Base-by-base conservation (phyloP, 2,797 vertebrate genomes). In the Crocidura indochinensis region DNA sequence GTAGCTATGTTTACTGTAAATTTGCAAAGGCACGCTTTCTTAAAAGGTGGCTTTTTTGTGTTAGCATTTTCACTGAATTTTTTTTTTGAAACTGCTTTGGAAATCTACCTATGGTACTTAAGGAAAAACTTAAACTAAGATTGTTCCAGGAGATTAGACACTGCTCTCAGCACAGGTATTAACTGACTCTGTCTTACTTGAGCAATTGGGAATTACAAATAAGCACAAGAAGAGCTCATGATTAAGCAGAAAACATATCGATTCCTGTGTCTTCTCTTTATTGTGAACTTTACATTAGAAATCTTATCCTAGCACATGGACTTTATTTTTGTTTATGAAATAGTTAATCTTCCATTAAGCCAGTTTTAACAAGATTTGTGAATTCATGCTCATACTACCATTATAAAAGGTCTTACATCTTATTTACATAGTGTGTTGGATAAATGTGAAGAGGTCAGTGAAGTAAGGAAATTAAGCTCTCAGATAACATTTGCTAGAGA, bases 1-100 rank as follows among this genome's bases (percentile, higher is more conserved):
- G 47, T 95, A 84, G 96, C 96, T 95, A 94, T 94, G 93, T 83
- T 94, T 95, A 93, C 95, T 95, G 95, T 92, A 77, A 95, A 94
- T 95, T 94, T 68, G 84, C 84, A 53, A 11, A 26, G 17, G 76
- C 84, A 91, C 91, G 91, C 14, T 96, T 85, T 89, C 17, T 38
- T 27, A 93, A 84, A 56, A 68, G 83, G 51, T 95, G 69, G 22
- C 44, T 87, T 92, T 94, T 86, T 4, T 19, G 1, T 65, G 62
- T 65, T 26, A 65, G 22, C 77, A 89, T 83, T 96, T 96, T 86
- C 26, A 29, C 65, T 53, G 60, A 90, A 20, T 72, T 72, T 44
- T 92, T 91, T 47, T 94, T 91, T 77, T 89, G 60, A 90, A 24
- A 24, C 38, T 17, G 65, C 74, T 73, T 95, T 94, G 88, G 84